These are phyloP conservation scores for Taenaris catops DNA, from an alignment of 2,888 invertebrate species.

Conservation along the genomic window DNA sequence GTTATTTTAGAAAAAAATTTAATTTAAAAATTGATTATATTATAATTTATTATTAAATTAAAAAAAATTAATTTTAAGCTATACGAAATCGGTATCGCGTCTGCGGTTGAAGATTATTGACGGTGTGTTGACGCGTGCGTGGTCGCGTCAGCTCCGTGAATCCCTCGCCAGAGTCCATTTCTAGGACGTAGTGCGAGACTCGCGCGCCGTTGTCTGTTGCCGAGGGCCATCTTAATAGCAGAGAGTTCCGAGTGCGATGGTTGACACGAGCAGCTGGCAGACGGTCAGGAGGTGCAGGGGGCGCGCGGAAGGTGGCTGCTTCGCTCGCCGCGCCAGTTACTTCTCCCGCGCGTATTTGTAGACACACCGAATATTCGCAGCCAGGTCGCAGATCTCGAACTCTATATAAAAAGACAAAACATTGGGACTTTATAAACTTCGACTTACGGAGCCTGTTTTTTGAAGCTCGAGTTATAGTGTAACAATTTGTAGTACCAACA, in stretches of 20 bases:
- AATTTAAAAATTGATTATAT: too few species aligned
- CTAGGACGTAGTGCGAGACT: conserved; percentile 87
- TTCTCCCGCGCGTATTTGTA: conserved; percentile 88
- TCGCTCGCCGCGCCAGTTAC: conserved; percentile 87
- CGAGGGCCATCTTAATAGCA: conserved; percentile 86
- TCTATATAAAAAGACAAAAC: conserved; percentile 42
- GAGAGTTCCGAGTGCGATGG: conserved; percentile 84
- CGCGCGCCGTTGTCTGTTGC: conserved; percentile 90
- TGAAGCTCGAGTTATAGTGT: too few species aligned
- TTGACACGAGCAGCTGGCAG: conserved; percentile 86
- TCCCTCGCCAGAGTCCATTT: conserved; percentile 86
- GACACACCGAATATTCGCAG: conserved; percentile 91
- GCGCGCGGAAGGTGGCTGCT: conserved; percentile 89
- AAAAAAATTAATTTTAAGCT: too few species aligned
- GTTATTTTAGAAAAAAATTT: too few species aligned
- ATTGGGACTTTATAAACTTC: too few species aligned
- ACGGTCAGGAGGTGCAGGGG: conserved; percentile 88
- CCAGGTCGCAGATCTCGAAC: conserved; percentile 92
- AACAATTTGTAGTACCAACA: conserved; percentile 94
- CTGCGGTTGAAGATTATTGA: conserved; percentile 87
- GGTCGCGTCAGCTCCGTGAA: conserved; percentile 87
- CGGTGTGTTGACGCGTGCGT: conserved; percentile 86
- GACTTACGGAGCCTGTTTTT: too few species aligned
- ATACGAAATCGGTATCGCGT: conserved; percentile 91
- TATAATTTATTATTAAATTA: too few species aligned